Conservation (phyloP, 2,113 vertebrate species). For the Aphelocoma coerulescens region DNA sequence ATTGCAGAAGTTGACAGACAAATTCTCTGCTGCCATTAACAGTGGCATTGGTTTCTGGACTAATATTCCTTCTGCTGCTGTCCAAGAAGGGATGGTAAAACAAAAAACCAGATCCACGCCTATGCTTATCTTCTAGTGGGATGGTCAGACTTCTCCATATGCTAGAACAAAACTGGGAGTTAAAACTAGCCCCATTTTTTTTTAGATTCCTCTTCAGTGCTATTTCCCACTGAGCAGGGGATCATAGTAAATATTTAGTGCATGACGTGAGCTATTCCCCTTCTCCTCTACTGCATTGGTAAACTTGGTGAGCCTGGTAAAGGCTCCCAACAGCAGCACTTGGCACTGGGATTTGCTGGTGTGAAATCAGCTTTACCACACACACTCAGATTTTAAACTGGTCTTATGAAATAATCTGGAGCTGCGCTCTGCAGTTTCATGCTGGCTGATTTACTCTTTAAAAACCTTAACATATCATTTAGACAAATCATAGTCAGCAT, state of each 20-base stretch:
- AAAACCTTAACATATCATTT: background rate
- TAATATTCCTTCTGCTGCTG: background rate
- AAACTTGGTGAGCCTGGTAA: background rate
- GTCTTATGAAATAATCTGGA: background rate
- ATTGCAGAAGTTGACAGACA: background rate
- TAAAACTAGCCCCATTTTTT: background rate
- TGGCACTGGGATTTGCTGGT: background rate
- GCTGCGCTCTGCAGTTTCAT: background rate
- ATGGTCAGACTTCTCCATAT: background rate
- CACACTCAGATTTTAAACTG: background rate
- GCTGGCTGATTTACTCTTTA: background rate
- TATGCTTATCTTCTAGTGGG: background rate
- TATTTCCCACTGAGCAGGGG: background rate
- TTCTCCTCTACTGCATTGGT: background rate
- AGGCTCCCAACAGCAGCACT: background rate
- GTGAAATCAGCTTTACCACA: background rate
- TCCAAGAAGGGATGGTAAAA: background rate
- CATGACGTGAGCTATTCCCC: background rate
- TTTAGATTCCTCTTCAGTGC: background rate
- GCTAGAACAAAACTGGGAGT: background rate
- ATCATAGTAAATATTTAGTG: background rate
- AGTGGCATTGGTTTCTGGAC: background rate
- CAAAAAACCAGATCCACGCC: background rate
- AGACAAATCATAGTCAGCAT: background rate
- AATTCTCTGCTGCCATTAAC: background rate